Conservation (phyloP, 2,113 vertebrate species). For the Kryptolebias marmoratus region DNA sequence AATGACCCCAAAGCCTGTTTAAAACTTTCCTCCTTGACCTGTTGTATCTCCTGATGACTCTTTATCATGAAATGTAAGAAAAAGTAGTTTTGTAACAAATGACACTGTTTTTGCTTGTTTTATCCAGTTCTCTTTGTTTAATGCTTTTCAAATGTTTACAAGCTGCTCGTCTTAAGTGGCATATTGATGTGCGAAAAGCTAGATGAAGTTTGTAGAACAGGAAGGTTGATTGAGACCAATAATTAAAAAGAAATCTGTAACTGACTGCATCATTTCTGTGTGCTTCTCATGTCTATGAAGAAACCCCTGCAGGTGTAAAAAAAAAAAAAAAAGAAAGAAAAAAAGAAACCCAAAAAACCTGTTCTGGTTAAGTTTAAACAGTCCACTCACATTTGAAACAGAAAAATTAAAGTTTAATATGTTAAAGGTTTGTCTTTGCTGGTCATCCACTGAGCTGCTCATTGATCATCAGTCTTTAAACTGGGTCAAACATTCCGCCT, state of each 20-base stretch:
- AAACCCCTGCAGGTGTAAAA: not conserved
- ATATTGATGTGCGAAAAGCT: conserved; percentile 50
- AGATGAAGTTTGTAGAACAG: conserved; percentile 49
- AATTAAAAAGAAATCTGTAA: conserved; percentile 53
- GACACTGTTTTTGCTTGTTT: conserved; percentile 45
- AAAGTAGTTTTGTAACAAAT: conserved; percentile 37
- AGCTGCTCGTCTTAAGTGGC: conserved; percentile 73
- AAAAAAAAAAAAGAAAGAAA: no score
- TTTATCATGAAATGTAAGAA: conserved; percentile 41
- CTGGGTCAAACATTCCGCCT: not conserved
- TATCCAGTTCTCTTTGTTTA: conserved; percentile 60
- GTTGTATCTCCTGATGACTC: conserved; percentile 21
- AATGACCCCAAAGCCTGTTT: conserved; percentile 12
- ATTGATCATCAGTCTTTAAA: conserved; percentile 32
- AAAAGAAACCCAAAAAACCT: not conserved
- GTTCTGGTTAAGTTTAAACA: no score
- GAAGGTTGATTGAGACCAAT: conserved; percentile 55
- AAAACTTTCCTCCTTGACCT: not conserved
- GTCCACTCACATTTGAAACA: no score
- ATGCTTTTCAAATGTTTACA: conserved; percentile 80
- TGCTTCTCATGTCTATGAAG: not conserved
- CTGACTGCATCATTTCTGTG: not conserved
- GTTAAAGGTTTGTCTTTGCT: no score
- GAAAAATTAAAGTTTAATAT: no score
- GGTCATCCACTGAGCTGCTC: conserved; percentile 2